Evolutionary conservation across 2,797 vertebrate genomes (phyloP).

Genomic region (Pristis pectinata): DNA sequence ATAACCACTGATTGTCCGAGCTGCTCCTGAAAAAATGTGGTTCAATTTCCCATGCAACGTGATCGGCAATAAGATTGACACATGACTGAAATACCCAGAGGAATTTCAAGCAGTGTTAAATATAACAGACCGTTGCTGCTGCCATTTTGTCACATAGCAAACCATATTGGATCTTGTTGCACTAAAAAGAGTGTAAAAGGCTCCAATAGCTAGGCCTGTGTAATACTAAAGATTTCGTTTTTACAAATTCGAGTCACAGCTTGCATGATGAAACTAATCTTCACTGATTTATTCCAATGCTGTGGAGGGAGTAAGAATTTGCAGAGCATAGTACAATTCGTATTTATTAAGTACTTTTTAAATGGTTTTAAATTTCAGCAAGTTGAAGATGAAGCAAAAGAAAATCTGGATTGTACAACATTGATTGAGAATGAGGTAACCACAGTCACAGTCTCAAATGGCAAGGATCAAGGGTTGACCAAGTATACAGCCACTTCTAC

Average conservation of each 20-base stretch:
- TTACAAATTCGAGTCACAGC: neutral
- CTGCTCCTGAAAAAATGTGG: too few species aligned
- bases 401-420: conserved; percentile 57
- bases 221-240: neutral
- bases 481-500: conserved; percentile 70
- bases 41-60: too few species aligned
- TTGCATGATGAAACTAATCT: neutral
- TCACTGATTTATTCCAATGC: neutral
- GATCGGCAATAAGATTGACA: too few species aligned
- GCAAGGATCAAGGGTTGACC: conserved; percentile 68
- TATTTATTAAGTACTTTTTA: conserved; percentile 26
- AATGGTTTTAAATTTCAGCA: conserved; percentile 30
- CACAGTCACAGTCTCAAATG: conserved; percentile 69
- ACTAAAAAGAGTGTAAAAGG: too few species aligned
- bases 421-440: conserved; percentile 73
- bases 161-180: too few species aligned
- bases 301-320: neutral
- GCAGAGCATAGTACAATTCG: neutral
- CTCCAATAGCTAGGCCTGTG: too few species aligned
- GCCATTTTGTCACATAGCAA: too few species aligned
- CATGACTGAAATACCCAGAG: too few species aligned
- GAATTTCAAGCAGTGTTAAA: too few species aligned
- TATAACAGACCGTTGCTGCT: too few species aligned
- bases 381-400: conserved; percentile 51
- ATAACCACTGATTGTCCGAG: too few species aligned